Base-by-base conservation (phyloP, 1,140 invertebrate species). In the Brachionus asplanchnoidis region DNA sequence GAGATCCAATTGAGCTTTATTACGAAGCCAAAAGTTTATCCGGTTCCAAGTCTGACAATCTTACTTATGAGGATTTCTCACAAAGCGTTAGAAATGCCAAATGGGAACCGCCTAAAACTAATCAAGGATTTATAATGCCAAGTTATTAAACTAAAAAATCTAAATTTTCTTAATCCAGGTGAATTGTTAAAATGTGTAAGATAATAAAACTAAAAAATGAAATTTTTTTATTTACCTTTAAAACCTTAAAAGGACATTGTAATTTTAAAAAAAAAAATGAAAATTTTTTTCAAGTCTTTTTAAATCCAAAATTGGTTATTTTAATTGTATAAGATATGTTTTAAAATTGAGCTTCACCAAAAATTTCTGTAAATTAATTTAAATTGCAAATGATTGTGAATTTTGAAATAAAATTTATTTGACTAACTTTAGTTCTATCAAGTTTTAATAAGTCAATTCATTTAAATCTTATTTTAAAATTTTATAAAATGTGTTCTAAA, bases 91-190 rank as follows among this genome's bases (percentile, higher is more conserved):
- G 85, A 40, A 86, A 86, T 80, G 68, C 86, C 9, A 89, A 88
- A 80, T 89, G 88, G 88, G 86, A 86, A 84, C 88, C 88, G 32
- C 87, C 88, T 2, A 68, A 88, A 40, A 85, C 87, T 7, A 89
- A 88, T 66, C 86, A 87, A 78, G 88, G 88, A 44, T 78, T 88
- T 20, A 87, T 88, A 75, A 53, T 88, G 26, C 87, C 88, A 32
- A 86, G 86, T 42, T 70, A 78, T 75, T 75, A 78, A 85, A 26
- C 17, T 70, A 26, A 36, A 17, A 68, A 70, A 70, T 70, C 36
- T 36, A 70, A 70, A 23, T 70, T 70, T 9, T 60, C 53, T 60
- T 60, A 23, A 60, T 60, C 53, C 53, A 60, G 53, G 53, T 60
- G 53, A 60, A 23, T 60, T 60, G 20, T 60, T 20, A 17, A 56